These are phyloP conservation scores for Heliconius ethilla DNA, from an alignment of 2,888 invertebrate species.

Conservation along the genomic window DNA sequence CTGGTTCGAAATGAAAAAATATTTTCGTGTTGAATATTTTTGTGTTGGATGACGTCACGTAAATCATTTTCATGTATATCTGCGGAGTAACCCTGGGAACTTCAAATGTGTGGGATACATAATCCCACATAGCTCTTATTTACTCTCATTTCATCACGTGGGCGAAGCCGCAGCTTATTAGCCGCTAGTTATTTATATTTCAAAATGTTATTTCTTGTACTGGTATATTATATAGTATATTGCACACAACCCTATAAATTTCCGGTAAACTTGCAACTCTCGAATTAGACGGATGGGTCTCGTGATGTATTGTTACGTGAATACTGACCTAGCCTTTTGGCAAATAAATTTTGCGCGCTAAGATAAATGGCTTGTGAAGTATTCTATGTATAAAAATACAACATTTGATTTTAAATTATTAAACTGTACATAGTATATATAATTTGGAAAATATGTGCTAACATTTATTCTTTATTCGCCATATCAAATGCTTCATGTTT, in stretches of 20 bases:
- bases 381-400: background rate
- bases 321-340: slow-evolving; percentile 23
- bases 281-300: slow-evolving; percentile 55
- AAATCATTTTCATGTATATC: too few relatives aligned
- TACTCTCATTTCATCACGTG: background rate
- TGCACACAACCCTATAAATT: slow-evolving; percentile 41
- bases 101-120: too few relatives aligned
- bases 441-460: background rate
- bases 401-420: background rate
- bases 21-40: background rate
- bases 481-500: background rate
- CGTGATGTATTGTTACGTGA: slow-evolving; percentile 55
- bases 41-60: too few relatives aligned
- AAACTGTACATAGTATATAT: background rate
- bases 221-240: too few relatives aligned
- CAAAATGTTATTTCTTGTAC: background rate
- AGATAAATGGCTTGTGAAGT: background rate
- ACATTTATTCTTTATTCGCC: background rate
- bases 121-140: too few relatives aligned
- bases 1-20: background rate
- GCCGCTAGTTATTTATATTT: background rate
- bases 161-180: background rate
- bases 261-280: slow-evolving; percentile 50
- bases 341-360: slow-evolving; percentile 14
- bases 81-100: too few relatives aligned